phyloP scores from a whole-genome alignment of 2,888 invertebrate genomes.

The Schizaphis graminum region DNA sequence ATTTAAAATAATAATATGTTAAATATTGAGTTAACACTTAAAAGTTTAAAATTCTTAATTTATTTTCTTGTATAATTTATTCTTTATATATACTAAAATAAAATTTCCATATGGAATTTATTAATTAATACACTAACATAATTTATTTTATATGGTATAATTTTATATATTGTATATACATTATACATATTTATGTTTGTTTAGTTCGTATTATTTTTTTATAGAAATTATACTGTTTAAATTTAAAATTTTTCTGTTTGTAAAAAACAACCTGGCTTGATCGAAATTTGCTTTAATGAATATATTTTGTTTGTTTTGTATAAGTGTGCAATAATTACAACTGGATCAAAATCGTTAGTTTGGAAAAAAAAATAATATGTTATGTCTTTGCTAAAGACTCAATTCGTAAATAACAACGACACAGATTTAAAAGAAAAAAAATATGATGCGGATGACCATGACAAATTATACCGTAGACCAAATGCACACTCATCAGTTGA shows the following conservation, averaged over 20 bases:
- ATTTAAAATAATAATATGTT: not conserved
- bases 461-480: constrained; percentile 44
- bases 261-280: not conserved
- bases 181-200: not conserved
- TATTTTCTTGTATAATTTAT: not conserved
- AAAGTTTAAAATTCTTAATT: not conserved
- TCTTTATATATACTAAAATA: not conserved
- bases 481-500: constrained; percentile 12
- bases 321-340: not conserved
- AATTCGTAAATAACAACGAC: constrained; percentile 35
- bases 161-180: not conserved
- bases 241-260: not conserved
- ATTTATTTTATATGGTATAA: not conserved
- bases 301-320: not conserved
- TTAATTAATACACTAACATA: not conserved
- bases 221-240: not conserved
- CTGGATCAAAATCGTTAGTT: not conserved
- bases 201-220: not conserved
- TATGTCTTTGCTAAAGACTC: constrained; percentile 61
- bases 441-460: constrained; percentile 28
- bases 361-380: constrained; percentile 27
- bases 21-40: not conserved
- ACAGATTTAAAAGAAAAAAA: constrained; percentile 42
- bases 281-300: not conserved
- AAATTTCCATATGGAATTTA: not conserved